phyloP scores from a whole-genome alignment of 2,113 vertebrate species.

The Toxotes jaculatrix region DNA sequence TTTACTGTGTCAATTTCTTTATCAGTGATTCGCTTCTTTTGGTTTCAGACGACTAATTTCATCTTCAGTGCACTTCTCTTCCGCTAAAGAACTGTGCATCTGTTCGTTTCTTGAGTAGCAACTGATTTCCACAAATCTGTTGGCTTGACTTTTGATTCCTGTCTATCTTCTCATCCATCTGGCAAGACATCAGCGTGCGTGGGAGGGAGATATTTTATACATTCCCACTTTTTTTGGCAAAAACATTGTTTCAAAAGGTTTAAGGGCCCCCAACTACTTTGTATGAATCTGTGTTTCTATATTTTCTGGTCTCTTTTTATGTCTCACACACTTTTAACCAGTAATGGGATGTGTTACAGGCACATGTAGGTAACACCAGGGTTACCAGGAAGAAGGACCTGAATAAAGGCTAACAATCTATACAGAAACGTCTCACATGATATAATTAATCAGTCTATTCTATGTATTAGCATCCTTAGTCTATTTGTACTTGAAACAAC shows the following conservation, averaged over 20 bases:
- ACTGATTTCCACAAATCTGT: neutral
- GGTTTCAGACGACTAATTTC: slow-evolving; percentile 53
- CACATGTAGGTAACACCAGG: slow-evolving; percentile 78
- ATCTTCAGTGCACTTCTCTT: slow-evolving; percentile 25
- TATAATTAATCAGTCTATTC: slow-evolving; percentile 45
- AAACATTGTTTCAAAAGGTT: slow-evolving; percentile 26
- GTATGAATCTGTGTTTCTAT: neutral
- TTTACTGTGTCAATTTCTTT: neutral
- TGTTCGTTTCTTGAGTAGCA: slow-evolving; percentile 16
- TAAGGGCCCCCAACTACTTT: slow-evolving; percentile 26
- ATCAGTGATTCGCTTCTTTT: slow-evolving; percentile 21
- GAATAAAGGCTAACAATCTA: slow-evolving; percentile 65
- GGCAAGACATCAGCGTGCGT: slow-evolving; percentile 1
- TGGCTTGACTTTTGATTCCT: slow-evolving; percentile 29
- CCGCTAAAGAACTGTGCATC: slow-evolving; percentile 37
- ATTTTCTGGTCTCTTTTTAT: neutral
- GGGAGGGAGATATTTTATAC: slow-evolving; percentile 47
- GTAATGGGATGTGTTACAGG: slow-evolving; percentile 73
- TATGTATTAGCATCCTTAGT: slow-evolving; percentile 44
- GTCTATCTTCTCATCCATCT: slow-evolving; percentile 28
- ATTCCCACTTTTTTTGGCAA: slow-evolving; percentile 46
- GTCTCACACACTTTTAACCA: slow-evolving; percentile 46
- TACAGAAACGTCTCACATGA: slow-evolving; percentile 57
- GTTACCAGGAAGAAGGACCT: slow-evolving; percentile 72
- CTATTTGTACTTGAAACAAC: slow-evolving; percentile 32